A percentile compares a stretch with the other conserved stretches of the same genome.
Evolutionary conservation across 2,888 invertebrate genomes (phyloP).

Genomic region (Elmis aenea): DNA sequence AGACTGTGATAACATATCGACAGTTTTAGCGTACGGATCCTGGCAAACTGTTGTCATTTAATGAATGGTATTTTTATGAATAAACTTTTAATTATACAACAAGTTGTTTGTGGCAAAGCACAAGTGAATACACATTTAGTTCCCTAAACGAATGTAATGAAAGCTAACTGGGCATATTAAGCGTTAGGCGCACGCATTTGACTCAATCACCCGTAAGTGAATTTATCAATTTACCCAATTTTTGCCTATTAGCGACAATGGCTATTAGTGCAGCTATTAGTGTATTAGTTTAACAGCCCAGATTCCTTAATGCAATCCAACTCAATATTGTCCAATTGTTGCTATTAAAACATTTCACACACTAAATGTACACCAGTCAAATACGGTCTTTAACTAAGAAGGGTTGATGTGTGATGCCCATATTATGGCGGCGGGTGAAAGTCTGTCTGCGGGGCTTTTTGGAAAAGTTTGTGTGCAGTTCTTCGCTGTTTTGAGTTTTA

Average conservation of each 20-base stretch:
- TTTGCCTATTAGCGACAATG: conserved; percentile 50
- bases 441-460: not conserved
- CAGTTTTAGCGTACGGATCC: too few species aligned
- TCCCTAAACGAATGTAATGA: too few species aligned
- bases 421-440: conserved; percentile 1
- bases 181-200: conserved; percentile 22
- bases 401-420: conserved; percentile 35
- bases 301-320: conserved; percentile 50
- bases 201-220: conserved; percentile 40
- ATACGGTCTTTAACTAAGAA: conserved; percentile 39
- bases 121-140: too few species aligned
- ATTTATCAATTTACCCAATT: conserved; percentile 52
- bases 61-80: too few species aligned
- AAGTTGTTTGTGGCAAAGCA: too few species aligned
- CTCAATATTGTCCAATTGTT: conserved; percentile 50
- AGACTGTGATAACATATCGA: too few species aligned
- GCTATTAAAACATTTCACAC: conserved; percentile 47
- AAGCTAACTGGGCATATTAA: conserved; percentile 6
- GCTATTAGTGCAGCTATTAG: conserved; percentile 49
- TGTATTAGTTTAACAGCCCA: conserved; percentile 48
- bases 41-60: too few species aligned
- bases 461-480: conserved; percentile 3
- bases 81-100: too few species aligned
- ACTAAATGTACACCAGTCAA: conserved; percentile 44
- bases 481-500: not conserved